These are phyloP conservation scores for Sebastiscus albofasciatus DNA, from an alignment of 2,797 vertebrate genomes.

Conservation along the genomic window DNA sequence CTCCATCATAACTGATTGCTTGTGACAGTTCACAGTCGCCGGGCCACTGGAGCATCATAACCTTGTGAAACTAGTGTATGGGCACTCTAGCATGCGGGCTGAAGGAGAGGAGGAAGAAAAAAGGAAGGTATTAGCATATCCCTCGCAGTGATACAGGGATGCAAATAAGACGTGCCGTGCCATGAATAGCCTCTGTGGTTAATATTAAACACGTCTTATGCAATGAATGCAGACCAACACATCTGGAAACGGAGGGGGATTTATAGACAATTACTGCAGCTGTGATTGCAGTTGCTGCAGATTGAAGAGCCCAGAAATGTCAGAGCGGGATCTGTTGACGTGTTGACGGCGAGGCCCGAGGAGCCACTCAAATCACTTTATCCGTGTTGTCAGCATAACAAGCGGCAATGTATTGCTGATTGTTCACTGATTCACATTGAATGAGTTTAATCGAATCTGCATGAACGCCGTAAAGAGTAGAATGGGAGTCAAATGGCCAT, in stretches of 20 bases:
- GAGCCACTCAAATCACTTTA: conserved; percentile 27
- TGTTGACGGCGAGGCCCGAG: conserved; percentile 30
- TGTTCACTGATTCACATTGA: conserved; percentile 38
- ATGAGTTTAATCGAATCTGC: conserved; percentile 42
- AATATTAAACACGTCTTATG: conserved; percentile 62
- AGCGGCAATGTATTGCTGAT: conserved; percentile 28
- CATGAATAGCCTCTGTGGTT: conserved; percentile 50
- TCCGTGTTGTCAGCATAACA: conserved; percentile 30
- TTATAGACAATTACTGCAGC: conserved; percentile 45
- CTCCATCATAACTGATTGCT: conserved; percentile 80
- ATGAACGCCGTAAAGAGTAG: conserved; percentile 14
- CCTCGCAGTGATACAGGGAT: conserved; percentile 65
- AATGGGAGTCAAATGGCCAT: conserved; percentile 31
- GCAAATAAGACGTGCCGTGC: conserved; percentile 56
- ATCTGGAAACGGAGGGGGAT: conserved; percentile 34
- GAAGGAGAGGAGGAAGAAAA: conserved; percentile 53
- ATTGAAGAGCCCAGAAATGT: conserved; percentile 31
- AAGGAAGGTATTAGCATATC: conserved; percentile 70
- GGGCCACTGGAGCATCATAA: conserved; percentile 81
- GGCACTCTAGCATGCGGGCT: conserved; percentile 72
- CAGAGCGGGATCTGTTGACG: conserved; percentile 29
- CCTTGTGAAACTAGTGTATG: conserved; percentile 80
- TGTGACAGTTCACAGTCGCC: conserved; percentile 82
- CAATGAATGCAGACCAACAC: conserved; percentile 58
- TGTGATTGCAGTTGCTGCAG: conserved; percentile 33